Evolutionary conservation across 2,113 vertebrate species (phyloP), one percentile per base, ranked within the genome.

Genomic region (Campylorhamphus procurvoides): DNA sequence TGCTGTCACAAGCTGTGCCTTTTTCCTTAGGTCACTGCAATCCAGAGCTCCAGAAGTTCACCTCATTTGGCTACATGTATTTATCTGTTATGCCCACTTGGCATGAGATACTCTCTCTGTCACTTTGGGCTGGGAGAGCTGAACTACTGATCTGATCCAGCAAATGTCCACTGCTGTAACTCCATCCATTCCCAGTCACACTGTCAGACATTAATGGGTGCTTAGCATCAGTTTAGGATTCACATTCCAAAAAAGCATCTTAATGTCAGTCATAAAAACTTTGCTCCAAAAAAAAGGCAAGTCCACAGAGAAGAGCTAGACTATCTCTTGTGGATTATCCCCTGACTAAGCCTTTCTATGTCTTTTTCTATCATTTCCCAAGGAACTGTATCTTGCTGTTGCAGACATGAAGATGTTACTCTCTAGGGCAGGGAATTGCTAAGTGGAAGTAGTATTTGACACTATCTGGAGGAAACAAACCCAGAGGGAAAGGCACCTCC

Each of bases 111-210:
- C 13, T 68, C 31, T 12, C 13, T 68, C 31, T 91, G n/a, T 64
- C 10, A 1, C 40, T 75, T 66, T 55, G 80, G 49, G 33, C 22
- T 74, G 42, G 12, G 62, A 52, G 68, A 91, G 40, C 46, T 66
- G 58, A 80, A 25, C 17, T 19, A 25, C 37, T 35, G 24, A 33
- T 84, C 12, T 27, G 40, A 68, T 39, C 37, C 11, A 7, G n/a
- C 31, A 58, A 25, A 35, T 8, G 18, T 55, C 49, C 1, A 0
- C 53, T 71, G 11, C 27, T 63, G 27, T 62, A 62, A 84, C 33
- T 82, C 28, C 39, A 10, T 50, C 44, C 27, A 2, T 44, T 78
- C 50, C 42, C n/a, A 14, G 14, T 67, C 0, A 0, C 27, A 31
- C 23, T 68, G 53, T 72, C 18, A 42, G 73, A 31, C 4, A 0